Evolutionary conservation across 2,113 vertebrate genomes (phyloP), one percentile per base, ranked within the genome.

Genomic region (Tragelaphus buxtoni): DNA sequence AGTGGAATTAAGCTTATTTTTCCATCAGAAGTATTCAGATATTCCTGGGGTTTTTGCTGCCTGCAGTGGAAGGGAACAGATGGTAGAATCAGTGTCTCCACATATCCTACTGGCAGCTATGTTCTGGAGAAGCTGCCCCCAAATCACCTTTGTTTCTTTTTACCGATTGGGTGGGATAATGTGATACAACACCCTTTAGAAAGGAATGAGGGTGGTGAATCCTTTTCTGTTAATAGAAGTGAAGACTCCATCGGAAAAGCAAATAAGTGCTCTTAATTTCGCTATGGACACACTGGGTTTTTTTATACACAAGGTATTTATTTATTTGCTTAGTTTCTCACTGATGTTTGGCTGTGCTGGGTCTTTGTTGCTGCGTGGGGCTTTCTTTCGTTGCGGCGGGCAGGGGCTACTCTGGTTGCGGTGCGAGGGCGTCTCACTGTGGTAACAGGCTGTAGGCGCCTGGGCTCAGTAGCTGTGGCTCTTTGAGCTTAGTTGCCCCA

Each of bases 1-100:
- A 49, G 58, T 20, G 56, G 90, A 47, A 89, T 82, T 56, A 49
- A 82, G 61, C 72, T 30, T 63, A 60, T 88, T 58, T 88, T 82
- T 24, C 93, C 47, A 8, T 56, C n/a, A 12, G 60, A 76, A 55
- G 39, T 7, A 12, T 51, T 11, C 2, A 16, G 26, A 0, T 39
- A 45, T 47, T 45, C 5, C 51, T 17, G 32, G 55, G 32, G 7
- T 18, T 81, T 20, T 32, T 84, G 69, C 94, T 24, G 10, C 30
- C 42, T 9, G 14, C 35, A 45, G 10, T 4, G 3, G 76, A 35
- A 89, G 58, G 55, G 82, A n/a, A 4, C 30, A 20, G 55, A 3
- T 35, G 26, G 61, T 35, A 42, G 32, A 35, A 53, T 49, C 26
- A 0, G 12, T 0, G 4, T 74, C 69, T 16, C 58, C 7, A 35